Evolutionary conservation across 2,113 vertebrate genomes (phyloP).

Genomic region (Nettapus auritus): DNA sequence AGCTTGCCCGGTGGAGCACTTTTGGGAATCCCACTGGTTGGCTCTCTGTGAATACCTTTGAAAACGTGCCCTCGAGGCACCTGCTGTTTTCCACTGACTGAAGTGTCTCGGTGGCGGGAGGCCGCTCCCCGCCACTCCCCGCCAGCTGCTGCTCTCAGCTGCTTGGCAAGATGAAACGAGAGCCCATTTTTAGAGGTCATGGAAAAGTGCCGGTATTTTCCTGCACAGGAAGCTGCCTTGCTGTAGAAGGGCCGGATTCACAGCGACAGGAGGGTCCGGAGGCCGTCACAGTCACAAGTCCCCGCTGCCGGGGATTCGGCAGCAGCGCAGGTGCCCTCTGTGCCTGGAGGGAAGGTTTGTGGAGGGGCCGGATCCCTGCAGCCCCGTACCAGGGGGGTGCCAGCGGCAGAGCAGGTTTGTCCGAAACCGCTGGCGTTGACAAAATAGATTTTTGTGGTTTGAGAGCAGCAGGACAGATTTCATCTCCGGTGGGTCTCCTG

Average conservation of each 20-base stretch:
- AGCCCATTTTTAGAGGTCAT: not conserved
- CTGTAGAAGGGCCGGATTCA: not conserved
- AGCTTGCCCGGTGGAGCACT: not conserved
- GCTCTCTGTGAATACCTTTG: not conserved
- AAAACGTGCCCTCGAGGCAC: not conserved
- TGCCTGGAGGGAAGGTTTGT: no score
- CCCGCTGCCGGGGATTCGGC: fast-evolving
- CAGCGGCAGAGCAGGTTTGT: not conserved
- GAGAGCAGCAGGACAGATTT: slow-evolving; percentile 66
- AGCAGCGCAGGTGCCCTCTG: not conserved
- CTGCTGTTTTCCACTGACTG: not conserved
- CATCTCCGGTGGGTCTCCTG: slow-evolving; percentile 72
- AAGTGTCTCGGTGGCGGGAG: not conserved
- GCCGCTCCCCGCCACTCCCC: not conserved
- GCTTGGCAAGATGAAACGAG: not conserved
- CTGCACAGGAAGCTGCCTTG: not conserved
- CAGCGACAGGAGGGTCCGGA: fast-evolving
- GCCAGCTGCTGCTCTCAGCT: slow-evolving; percentile 26
- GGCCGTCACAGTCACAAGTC: fast-evolving
- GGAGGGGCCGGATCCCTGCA: not conserved
- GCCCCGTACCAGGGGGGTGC: not conserved
- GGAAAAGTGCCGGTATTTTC: not conserved
- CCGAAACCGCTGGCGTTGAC: not conserved
- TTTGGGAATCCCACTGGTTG: not conserved
- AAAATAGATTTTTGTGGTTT: slow-evolving; percentile 9